These are phyloP conservation scores for Prionchulus punctatus DNA, from an alignment of 2,888 invertebrate species.

Conservation along the genomic window DNA sequence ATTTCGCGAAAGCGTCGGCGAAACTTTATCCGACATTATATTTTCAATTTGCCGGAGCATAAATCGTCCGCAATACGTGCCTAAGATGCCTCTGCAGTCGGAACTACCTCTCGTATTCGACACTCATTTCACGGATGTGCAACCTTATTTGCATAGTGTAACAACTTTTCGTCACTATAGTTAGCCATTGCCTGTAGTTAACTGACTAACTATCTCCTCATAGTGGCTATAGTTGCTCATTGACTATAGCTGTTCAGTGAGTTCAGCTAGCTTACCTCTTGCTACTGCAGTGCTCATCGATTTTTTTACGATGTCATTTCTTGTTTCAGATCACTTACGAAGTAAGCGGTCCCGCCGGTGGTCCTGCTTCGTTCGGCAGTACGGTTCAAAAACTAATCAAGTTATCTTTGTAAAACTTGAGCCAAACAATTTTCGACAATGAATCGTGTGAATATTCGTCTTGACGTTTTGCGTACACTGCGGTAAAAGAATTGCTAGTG, in stretches of 20 bases:
- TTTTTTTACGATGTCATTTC: constrained; percentile 9
- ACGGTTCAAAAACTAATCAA: background rate
- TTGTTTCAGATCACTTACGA: constrained; percentile 47
- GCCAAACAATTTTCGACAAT: too few relatives aligned
- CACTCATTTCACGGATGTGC: constrained; percentile 74
- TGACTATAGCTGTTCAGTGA: too few relatives aligned
- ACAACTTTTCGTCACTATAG: too few relatives aligned
- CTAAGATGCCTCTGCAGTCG: constrained; percentile 78
- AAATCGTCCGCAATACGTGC: constrained; percentile 86
- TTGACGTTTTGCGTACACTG: too few relatives aligned
- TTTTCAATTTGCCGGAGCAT: constrained; percentile 84
- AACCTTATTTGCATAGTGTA: constrained; percentile 89
- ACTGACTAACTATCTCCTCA: too few relatives aligned
- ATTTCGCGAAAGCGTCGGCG: constrained; percentile 52
- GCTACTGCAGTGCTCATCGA: too few relatives aligned
- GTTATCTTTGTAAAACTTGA: background rate
- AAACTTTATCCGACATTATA: constrained; percentile 65
- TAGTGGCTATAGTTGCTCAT: too few relatives aligned
- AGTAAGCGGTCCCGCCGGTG: constrained; percentile 31
- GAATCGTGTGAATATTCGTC: too few relatives aligned
- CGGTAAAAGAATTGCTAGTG: too few relatives aligned
- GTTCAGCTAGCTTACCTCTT: too few relatives aligned
- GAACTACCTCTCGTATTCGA: constrained; percentile 88
- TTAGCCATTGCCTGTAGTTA: too few relatives aligned
- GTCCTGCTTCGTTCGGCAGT: background rate